Evolutionary conservation across 1,140 invertebrate species (phyloP), one percentile per base, ranked within the genome.

Genomic region (Eumaeus atala): DNA sequence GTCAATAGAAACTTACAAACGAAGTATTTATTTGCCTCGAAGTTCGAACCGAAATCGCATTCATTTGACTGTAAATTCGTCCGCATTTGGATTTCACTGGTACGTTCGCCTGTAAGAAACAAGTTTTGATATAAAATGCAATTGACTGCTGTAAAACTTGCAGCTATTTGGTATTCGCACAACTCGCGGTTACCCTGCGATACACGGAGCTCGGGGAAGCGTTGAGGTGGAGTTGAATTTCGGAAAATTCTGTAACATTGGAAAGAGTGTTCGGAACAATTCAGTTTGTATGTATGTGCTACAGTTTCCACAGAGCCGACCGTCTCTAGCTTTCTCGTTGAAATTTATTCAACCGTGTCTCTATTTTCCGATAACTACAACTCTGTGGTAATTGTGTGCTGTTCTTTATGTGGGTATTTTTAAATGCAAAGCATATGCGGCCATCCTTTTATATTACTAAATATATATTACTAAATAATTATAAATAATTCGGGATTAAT

Each of bases 151-250:
- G 53, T 47, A 33, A 54, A 58, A 55, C 44, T 56, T 48, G 42
- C 37, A 59, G 54, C 59, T 57, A 61, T 59, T 71, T 62, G 53
- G 66, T 66, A 64, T 70, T 70, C 64, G 59, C 56, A 59, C 37
- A 9, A 59, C 65, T 66, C 61, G 59, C 59, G 62, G 62, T 62
- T 68, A 58, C 58, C 55, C 56, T 61, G 60, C 47, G 56, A 58
- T 49, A 52, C 51, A 54, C 42, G 55, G 47, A 34, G 54, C 54
- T 44, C 56, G 44, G 44, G n/a, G 12, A 40, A 66, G 53, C 58
- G 50, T 47, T 57, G 56, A 36, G 57, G 53, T 48, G 50, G 42
- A 57, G 52, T 51, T 38, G 17, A 16, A 36, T 16, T 34, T 47
- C 17, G 37, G 34, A 36, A 57, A 58, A 44, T 37, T 37, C 54